Base-by-base conservation (phyloP, 2,888 invertebrate species). In the Acanthosepion pharaonis region DNA sequence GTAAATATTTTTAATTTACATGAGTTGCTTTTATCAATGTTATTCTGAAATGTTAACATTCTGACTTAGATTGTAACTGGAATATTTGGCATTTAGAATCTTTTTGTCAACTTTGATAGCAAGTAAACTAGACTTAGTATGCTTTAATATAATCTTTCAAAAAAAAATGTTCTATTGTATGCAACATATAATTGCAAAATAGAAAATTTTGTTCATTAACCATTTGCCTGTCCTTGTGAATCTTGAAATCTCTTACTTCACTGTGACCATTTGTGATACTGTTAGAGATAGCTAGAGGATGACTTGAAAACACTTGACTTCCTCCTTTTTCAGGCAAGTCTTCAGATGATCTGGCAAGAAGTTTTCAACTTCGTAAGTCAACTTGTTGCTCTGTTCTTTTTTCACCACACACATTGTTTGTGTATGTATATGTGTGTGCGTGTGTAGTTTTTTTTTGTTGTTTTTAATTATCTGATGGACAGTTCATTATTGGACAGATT, bases 301-400 rank as follows among this genome's bases (percentile, higher is more conserved):
- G n/a, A n/a, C n/a, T 78, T 78, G 78, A 78, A 78, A n/a, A n/a
- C n/a, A 33, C n/a, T n/a, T 78, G 78, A n/a, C 78, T 78, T 78
- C 9, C 78, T 78, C 78, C 78, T 78, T 78, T 42, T 78, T 78
- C 78, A 78, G 78, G 78, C 78, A 78, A 78, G 78, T 78, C 78
- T 78, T 78, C 78, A 78, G 78, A 78, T 78, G 78, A 78, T 78
- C 78, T 78, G 78, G 78, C 78, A 15, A 78, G 78, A 78, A 78
- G 78, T 78, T 78, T 78, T 78, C 78, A 78, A 78, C 78, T 78
- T 78, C 78, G 78, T 78, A 78, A 78, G 78, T 78, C 78, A 33
- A 78, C 78, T 78, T 78, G 78, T 78, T 78, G n/a, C 78, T 78
- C 78, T 78, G 78, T 78, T n/a, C 78, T 33, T 33, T 33, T 78